Evolutionary conservation across 1,140 invertebrate genomes (phyloP).

Genomic region (Anagrus nilaparvatae): DNA sequence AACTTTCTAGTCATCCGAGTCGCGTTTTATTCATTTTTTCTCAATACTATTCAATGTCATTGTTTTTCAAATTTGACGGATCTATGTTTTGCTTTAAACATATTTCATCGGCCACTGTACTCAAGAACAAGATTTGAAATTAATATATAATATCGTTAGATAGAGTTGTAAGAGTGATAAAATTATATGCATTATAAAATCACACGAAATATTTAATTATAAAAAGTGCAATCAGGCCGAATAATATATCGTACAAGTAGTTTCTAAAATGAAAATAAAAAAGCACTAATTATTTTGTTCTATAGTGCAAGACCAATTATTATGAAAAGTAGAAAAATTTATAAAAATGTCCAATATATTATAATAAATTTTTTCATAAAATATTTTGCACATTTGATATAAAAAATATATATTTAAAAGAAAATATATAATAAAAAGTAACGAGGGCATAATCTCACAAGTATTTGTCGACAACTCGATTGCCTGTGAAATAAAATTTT

Average conservation of each 20-base stretch:
- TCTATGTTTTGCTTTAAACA: too few relatives aligned
- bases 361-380: conserved; percentile 36
- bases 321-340: conserved; percentile 5
- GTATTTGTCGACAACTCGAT: conserved; percentile 21
- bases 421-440: too few relatives aligned
- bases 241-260: too few relatives aligned
- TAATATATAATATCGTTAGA: conserved; percentile 35
- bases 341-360: conserved; percentile 15
- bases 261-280: neutral
- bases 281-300: neutral
- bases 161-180: too few relatives aligned
- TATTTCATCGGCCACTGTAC: conserved; percentile 40
- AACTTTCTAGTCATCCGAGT: too few relatives aligned
- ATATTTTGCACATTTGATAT: conserved; percentile 42
- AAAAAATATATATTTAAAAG: too few relatives aligned
- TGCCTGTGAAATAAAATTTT: conserved; percentile 17
- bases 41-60: too few relatives aligned
- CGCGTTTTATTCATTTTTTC: too few relatives aligned
- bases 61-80: too few relatives aligned
- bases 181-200: too few relatives aligned
- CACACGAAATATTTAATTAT: too few relatives aligned
- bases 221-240: too few relatives aligned
- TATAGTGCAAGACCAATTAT: conserved; percentile 11
- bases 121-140: conserved; percentile 38
- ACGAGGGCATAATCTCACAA: conserved; percentile 25